Conservation (phyloP, 2,888 invertebrate species). For the Limulus polyphemus region DNA sequence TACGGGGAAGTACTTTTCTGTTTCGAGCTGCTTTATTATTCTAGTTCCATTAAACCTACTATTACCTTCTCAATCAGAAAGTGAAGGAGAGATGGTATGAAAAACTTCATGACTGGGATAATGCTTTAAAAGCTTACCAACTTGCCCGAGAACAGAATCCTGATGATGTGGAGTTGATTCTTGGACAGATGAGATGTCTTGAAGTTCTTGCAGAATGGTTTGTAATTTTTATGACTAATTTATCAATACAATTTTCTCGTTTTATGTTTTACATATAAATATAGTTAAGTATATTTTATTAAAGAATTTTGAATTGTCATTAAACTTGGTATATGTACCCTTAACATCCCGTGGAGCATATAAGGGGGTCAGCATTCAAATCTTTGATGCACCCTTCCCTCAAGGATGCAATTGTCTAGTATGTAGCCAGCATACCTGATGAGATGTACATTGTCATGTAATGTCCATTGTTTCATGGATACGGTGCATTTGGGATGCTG, state of each 20-base stretch:
- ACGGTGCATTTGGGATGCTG: no score
- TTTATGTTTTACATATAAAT: not conserved
- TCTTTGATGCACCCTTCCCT: no score
- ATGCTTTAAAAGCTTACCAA: constrained; percentile 73
- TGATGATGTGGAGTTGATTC: constrained; percentile 60
- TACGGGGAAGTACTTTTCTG: no score
- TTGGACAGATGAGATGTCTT: constrained; percentile 89
- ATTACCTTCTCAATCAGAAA: constrained; percentile 17
- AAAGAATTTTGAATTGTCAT: not conserved
- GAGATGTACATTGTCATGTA: no score
- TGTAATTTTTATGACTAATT: constrained; percentile 11
- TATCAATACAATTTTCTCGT: constrained; percentile 5
- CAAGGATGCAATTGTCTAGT: no score
- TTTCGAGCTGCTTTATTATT: no score
- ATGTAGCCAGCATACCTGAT: no score
- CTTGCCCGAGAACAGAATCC: constrained; percentile 38
- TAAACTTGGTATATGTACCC: not conserved
- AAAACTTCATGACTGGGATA: constrained; percentile 97
- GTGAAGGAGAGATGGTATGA: constrained; percentile 94
- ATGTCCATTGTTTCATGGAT: no score
- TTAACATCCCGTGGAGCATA: no score
- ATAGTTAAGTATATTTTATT: constrained; percentile 4
- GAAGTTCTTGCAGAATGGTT: constrained; percentile 97
- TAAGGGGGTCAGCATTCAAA: no score
- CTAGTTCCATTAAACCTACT: not conserved